A percentile compares a stretch with the other conserved stretches of the same genome.
Conservation (phyloP, 2,888 invertebrate species). For the Megastigmus dorsalis region DNA sequence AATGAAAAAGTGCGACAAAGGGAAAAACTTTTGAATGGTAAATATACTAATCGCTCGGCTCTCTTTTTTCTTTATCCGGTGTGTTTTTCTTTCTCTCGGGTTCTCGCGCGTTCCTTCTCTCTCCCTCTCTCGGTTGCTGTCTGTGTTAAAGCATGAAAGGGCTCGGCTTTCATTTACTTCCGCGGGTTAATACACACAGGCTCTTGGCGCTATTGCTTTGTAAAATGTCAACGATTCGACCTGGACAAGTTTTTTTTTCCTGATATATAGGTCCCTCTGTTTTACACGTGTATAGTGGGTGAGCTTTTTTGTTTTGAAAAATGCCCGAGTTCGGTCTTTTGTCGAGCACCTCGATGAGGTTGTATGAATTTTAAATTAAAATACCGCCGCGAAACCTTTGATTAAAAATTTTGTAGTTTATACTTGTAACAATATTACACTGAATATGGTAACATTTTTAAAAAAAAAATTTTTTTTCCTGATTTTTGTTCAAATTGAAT, state of each 20-base stretch:
- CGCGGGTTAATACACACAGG: background rate
- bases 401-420: too few relatives aligned
- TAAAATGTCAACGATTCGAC: slow-evolving; percentile 10
- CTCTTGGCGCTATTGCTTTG: background rate
- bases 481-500: too few relatives aligned
- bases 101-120: background rate
- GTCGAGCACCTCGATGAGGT: too few relatives aligned
- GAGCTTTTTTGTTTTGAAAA: background rate
- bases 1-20: slow-evolving; percentile 20
- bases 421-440: too few relatives aligned
- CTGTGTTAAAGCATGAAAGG: background rate
- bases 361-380: too few relatives aligned
- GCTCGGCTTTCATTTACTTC: slow-evolving; percentile 8
- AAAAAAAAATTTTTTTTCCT: too few relatives aligned
- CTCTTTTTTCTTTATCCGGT: background rate
- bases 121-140: background rate
- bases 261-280: too few relatives aligned
- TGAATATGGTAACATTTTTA: too few relatives aligned
- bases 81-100: too few relatives aligned
- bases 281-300: too few relatives aligned
- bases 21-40: slow-evolving; percentile 31
- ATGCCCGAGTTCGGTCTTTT: background rate
- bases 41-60: slow-evolving; percentile 16
- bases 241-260: background rate
- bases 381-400: background rate